Evolutionary conservation across 2,797 vertebrate species (phyloP).

Genomic region (Mus caroli): DNA sequence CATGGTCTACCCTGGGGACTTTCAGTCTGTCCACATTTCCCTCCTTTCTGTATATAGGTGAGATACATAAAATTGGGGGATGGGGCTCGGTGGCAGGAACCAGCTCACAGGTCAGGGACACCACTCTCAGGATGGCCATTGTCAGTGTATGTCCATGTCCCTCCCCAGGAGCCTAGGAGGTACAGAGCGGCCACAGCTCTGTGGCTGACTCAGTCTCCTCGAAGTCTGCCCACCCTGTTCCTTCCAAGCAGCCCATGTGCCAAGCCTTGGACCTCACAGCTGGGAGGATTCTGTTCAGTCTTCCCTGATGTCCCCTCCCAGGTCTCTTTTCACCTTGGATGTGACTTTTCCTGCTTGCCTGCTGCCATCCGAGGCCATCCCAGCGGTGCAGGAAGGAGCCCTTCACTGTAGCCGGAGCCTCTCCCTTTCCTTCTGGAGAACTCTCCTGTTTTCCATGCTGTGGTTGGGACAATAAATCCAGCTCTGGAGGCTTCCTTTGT

Average conservation of each 20-base stretch:
- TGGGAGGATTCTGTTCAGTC: not conserved
- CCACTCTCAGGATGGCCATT: not conserved
- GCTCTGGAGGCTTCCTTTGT: not conserved
- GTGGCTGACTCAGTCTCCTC: not conserved
- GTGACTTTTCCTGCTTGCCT: not conserved
- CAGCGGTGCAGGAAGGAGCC: not conserved
- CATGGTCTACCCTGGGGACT: not conserved
- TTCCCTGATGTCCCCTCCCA: not conserved
- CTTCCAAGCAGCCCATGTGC: not conserved
- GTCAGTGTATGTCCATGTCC: too few species aligned
- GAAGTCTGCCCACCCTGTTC: too few species aligned
- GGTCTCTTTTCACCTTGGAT: not conserved
- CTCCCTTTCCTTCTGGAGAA: conserved; percentile 19
- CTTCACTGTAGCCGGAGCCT: not conserved
- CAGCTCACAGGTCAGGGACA: not conserved
- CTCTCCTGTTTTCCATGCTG: not conserved
- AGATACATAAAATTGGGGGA: not conserved
- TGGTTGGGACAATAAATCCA: not conserved
- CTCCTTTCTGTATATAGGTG: not conserved
- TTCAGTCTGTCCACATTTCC: not conserved
- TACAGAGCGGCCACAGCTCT: not conserved
- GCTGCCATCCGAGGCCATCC: not conserved
- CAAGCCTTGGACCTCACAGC: not conserved
- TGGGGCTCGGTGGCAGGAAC: not conserved
- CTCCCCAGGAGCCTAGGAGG: not conserved